These are phyloP conservation scores for Campylomormyrus tamandua DNA, from an alignment of 2,113 vertebrate species.

Conservation along the genomic window DNA sequence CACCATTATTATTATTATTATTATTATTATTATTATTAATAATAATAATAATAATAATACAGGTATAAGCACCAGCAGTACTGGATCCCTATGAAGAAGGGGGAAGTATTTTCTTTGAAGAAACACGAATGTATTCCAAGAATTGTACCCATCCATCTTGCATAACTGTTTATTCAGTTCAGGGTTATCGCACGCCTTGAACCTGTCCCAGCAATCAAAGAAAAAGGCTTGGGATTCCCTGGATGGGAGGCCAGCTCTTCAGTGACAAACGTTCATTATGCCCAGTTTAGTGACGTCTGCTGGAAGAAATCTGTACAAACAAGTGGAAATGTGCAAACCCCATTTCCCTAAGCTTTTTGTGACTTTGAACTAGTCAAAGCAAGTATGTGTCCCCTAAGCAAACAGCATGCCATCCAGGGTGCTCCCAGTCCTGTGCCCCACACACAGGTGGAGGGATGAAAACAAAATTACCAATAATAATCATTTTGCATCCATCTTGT, in stretches of 20 bases:
- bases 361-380: background rate
- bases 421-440: background rate
- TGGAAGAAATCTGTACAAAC: background rate
- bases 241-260: background rate
- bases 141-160: too few species aligned
- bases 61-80: too few species aligned
- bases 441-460: background rate
- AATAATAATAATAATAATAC: too few species aligned
- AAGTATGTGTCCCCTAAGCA: background rate
- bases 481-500: background rate
- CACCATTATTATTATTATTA: background rate
- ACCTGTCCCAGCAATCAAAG: too few species aligned
- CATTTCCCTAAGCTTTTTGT: background rate
- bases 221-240: background rate
- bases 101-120: too few species aligned
- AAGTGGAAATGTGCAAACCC: background rate
- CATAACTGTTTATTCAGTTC: too few species aligned
- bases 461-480: background rate
- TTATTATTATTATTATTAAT: too few species aligned
- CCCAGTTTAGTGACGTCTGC: background rate
- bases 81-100: too few species aligned
- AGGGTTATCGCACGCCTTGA: too few species aligned
- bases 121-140: too few species aligned
- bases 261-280: background rate
- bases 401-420: background rate